These are phyloP conservation scores for Venturia canescens DNA, from an alignment of 1,140 invertebrate genomes.

Conservation along the genomic window DNA sequence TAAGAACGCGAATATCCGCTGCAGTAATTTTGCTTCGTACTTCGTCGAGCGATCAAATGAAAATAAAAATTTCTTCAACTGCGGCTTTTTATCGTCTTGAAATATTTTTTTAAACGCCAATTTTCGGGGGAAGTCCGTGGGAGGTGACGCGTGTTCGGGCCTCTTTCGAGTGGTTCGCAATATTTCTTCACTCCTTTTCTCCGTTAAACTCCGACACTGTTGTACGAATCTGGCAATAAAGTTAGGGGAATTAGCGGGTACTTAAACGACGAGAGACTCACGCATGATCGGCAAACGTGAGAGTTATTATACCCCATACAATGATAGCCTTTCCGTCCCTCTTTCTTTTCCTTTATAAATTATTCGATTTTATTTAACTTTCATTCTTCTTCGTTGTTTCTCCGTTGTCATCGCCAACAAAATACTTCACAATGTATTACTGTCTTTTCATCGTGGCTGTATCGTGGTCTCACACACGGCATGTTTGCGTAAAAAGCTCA, in stretches of 20 bases:
- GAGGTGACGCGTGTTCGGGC: conserved; percentile 17
- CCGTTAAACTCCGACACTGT: conserved; percentile 28
- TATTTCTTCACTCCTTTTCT: background rate
- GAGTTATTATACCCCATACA: conserved; percentile 38
- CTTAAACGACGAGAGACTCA: conserved; percentile 25
- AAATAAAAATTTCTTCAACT: background rate
- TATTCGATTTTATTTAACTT: background rate
- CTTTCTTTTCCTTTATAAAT: background rate
- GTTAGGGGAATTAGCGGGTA: conserved; percentile 42
- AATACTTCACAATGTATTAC: conserved; percentile 20
- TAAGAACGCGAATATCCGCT: no score
- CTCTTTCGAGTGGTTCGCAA: background rate
- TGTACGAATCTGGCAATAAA: conserved; percentile 45
- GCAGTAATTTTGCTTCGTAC: background rate
- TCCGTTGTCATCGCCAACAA: conserved; percentile 12
- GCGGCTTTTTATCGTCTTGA: background rate
- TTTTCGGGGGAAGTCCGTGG: conserved; percentile 31
- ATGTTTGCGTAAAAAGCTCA: conserved; percentile 15
- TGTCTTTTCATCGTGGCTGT: background rate
- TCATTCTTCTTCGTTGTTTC: background rate
- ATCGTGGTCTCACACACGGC: background rate
- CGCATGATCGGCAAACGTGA: conserved; percentile 31
- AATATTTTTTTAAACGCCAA: conserved; percentile 1
- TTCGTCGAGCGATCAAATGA: background rate
- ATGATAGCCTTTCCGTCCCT: background rate